Conservation (phyloP, 2,113 vertebrate genomes). For the Phalacrocorax carbo region DNA sequence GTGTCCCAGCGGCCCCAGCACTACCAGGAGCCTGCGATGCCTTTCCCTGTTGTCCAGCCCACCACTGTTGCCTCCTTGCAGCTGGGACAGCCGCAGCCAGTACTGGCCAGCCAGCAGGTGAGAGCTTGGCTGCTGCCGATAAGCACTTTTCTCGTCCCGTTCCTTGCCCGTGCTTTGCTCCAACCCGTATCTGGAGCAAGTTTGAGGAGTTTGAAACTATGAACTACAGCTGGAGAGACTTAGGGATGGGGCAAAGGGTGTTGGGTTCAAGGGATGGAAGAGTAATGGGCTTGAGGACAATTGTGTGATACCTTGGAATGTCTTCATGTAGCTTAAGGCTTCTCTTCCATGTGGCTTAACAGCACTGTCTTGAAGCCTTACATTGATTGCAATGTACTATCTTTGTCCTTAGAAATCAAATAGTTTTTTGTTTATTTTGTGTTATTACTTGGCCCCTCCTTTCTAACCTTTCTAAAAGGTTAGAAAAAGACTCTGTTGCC, state of each 20-base stretch:
- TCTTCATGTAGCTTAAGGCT: neutral
- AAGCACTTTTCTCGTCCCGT: rapidly evolving
- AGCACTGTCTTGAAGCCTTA: neutral
- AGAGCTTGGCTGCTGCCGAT: neutral
- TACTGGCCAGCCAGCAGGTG: conserved; percentile 79
- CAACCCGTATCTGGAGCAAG: rapidly evolving
- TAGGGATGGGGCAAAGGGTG: rapidly evolving
- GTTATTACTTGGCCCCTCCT: neutral
- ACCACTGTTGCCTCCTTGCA: conserved; percentile 54
- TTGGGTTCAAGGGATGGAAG: neutral
- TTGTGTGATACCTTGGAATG: rapidly evolving
- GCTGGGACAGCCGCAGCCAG: conserved; percentile 48
- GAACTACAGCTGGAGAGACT: neutral
- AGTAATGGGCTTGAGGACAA: neutral
- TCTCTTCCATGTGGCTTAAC: neutral
- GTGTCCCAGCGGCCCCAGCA: conserved; percentile 61
- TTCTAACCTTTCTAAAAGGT: neutral
- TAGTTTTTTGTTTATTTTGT: neutral
- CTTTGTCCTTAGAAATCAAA: neutral
- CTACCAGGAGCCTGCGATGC: conserved; percentile 73
- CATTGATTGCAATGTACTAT: neutral
- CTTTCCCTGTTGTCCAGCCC: conserved; percentile 61
- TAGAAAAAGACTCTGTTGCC: neutral
- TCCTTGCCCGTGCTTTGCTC: rapidly evolving
- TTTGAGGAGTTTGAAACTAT: neutral